Conservation (phyloP, 2,797 vertebrate species). For the Anisognathus igniventris region DNA sequence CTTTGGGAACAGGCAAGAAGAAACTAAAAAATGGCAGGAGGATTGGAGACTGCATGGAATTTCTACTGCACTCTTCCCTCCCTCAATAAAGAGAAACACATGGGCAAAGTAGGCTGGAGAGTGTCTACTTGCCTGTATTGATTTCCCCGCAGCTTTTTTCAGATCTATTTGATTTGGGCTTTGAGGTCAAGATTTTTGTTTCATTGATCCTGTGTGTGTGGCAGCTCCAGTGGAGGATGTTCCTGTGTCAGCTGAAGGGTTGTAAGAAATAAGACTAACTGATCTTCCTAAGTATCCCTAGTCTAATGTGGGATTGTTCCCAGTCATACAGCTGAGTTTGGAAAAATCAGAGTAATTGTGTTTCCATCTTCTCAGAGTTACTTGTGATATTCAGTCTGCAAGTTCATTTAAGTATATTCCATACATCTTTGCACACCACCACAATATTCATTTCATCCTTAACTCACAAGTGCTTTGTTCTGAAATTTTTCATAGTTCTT, state of each 20-base stretch:
- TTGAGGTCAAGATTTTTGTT: conserved; percentile 1
- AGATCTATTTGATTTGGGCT: background rate
- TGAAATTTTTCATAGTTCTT: background rate
- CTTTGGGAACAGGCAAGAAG: background rate
- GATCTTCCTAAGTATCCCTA: background rate
- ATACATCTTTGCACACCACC: background rate
- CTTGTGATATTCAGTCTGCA: background rate
- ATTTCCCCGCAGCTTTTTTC: background rate
- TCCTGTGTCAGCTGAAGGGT: background rate
- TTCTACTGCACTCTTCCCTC: background rate
- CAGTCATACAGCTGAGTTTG: background rate
- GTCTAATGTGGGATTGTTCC: background rate
- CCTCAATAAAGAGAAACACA: background rate
- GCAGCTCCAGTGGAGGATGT: background rate
- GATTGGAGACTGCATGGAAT: background rate
- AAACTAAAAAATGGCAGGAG: background rate
- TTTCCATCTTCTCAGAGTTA: background rate
- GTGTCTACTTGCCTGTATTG: background rate
- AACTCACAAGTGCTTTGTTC: background rate
- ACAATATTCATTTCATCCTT: background rate
- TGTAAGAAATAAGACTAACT: background rate
- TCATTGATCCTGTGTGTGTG: background rate
- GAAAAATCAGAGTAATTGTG: background rate
- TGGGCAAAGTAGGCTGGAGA: background rate
- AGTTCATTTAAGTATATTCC: background rate